A percentile compares a stretch with the other conserved stretches of the same genome.
phyloP scores from a whole-genome alignment of 2,888 invertebrate species.

The Coenonympha glycerion region DNA sequence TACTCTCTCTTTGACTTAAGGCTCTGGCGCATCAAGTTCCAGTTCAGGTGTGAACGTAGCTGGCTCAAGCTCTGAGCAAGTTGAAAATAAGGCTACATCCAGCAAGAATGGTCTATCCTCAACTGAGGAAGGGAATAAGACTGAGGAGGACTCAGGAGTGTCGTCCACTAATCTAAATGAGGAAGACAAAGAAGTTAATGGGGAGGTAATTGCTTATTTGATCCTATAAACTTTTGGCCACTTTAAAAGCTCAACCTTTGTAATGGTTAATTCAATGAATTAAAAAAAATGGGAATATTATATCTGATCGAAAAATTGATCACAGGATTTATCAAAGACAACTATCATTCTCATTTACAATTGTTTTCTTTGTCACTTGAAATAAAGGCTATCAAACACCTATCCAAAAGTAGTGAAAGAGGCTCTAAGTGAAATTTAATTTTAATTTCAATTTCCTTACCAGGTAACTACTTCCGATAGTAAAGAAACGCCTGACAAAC shows the following conservation, averaged over 20 bases:
- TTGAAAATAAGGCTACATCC: slow-evolving; percentile 47
- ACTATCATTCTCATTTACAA: too few species aligned
- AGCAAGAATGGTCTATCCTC: slow-evolving; percentile 51
- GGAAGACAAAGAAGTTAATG: slow-evolving; percentile 62
- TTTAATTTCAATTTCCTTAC: not conserved
- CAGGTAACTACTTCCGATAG: slow-evolving; percentile 70
- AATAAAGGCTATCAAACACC: too few species aligned
- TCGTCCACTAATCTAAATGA: slow-evolving; percentile 66
- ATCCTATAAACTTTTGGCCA: too few species aligned
- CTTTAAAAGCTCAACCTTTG: not conserved
- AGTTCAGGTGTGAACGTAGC: slow-evolving; percentile 53
- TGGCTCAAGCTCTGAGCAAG: slow-evolving; percentile 57
- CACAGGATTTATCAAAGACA: too few species aligned
- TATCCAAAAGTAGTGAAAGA: too few species aligned
- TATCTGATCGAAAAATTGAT: too few species aligned
- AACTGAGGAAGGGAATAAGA: slow-evolving; percentile 35
- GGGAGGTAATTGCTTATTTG: slow-evolving; percentile 50
- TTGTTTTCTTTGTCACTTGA: too few species aligned
- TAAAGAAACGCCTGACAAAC: slow-evolving; percentile 39
- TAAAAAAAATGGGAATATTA: too few species aligned
- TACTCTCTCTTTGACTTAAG: slow-evolving; percentile 31
- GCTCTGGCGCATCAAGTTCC: slow-evolving; percentile 52
- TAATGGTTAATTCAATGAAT: too few species aligned
- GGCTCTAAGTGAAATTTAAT: too few species aligned
- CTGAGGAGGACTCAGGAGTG: slow-evolving; percentile 66